Conservation (phyloP, 2,113 vertebrate genomes). For the Pseudorectes ferrugineus region DNA sequence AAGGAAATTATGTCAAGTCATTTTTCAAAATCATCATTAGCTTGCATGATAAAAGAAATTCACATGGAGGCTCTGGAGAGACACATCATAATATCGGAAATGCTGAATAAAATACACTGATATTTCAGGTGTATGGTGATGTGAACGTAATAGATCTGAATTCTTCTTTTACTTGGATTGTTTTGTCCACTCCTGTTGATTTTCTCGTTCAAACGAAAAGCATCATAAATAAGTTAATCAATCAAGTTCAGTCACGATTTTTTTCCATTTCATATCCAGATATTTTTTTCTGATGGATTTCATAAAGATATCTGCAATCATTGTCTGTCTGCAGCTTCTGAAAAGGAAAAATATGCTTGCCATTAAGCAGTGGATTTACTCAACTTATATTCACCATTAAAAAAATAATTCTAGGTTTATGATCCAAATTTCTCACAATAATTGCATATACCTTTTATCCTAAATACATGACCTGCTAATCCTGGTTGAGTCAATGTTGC, state of each 20-base stretch:
- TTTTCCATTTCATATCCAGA: neutral
- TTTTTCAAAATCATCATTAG: constrained; percentile 16
- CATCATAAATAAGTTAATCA: neutral
- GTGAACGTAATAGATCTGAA: neutral
- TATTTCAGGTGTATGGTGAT: neutral
- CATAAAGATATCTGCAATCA: neutral
- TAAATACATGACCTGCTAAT: neutral
- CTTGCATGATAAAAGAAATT: neutral
- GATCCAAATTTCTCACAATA: neutral
- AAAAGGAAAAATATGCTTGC: neutral
- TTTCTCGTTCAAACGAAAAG: neutral
- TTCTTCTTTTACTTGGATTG: neutral
- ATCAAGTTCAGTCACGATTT: neutral
- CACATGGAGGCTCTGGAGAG: neutral
- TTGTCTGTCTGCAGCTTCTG: neutral
- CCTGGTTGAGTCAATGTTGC: neutral
- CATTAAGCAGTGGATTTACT: neutral
- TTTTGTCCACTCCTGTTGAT: neutral
- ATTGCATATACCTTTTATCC: neutral
- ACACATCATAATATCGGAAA: neutral
- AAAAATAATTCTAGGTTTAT: neutral
- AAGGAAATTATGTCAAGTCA: neutral
- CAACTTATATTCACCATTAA: neutral
- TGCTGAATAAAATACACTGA: neutral
- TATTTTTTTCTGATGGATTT: neutral